phyloP scores from a whole-genome alignment of 2,113 vertebrate genomes.

The Zosterops japonicus region DNA sequence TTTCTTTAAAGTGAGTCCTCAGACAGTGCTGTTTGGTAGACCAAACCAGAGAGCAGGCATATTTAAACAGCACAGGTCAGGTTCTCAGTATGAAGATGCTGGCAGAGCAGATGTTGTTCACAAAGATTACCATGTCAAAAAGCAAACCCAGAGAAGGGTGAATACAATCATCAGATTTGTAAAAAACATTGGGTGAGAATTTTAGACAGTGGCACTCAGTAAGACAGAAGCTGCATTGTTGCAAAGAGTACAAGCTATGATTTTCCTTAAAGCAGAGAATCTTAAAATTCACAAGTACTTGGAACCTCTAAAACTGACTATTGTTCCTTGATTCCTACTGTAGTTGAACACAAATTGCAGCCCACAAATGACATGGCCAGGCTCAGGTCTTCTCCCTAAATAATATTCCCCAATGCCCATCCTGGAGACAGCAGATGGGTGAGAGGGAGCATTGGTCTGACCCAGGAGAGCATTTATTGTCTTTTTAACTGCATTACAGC shows the following conservation, averaged over 20 bases:
- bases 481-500: background rate
- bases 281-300: background rate
- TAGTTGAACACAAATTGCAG: background rate
- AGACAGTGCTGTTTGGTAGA: background rate
- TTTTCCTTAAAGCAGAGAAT: background rate
- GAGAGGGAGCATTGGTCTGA: background rate
- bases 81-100: background rate
- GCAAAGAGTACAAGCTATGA: background rate
- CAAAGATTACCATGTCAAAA: background rate
- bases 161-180: background rate
- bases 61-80: background rate
- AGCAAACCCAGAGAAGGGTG: background rate
- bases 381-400: background rate
- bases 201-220: background rate
- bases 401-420: background rate
- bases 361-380: rapidly evolving
- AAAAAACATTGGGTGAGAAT: background rate
- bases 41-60: background rate
- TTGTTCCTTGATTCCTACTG: background rate
- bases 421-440: background rate
- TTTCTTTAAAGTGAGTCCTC: background rate
- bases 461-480: background rate
- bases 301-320: background rate
- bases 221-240: background rate
- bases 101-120: background rate